Evolutionary conservation across 2,888 invertebrate species (phyloP).

Genomic region (Coelogynopora nodosa): DNA sequence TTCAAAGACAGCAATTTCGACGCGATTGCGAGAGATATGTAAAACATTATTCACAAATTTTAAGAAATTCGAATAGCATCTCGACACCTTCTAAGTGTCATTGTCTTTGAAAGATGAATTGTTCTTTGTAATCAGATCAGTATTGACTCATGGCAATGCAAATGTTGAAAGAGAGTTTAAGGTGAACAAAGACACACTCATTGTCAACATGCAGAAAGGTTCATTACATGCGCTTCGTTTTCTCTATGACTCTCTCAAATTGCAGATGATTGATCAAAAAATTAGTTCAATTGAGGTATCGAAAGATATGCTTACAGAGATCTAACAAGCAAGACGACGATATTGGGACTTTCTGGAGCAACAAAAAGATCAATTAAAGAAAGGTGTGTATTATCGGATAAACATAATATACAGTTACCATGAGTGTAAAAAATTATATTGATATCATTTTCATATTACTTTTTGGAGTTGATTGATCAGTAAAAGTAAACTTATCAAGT

Average conservation of each 20-base stretch:
- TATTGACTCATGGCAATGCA: constrained; percentile 18
- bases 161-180: not conserved
- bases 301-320: constrained; percentile 11
- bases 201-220: constrained; percentile 7
- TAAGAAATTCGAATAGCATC: not conserved
- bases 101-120: constrained; percentile 24
- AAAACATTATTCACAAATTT: too few species aligned
- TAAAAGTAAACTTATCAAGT: not conserved
- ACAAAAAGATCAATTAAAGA: too few species aligned
- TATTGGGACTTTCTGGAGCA: too few species aligned
- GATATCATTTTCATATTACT: not conserved
- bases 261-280: constrained; percentile 12
- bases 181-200: constrained; percentile 21
- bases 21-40: too few species aligned
- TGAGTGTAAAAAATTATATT: not conserved
- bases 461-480: not conserved
- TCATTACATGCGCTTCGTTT: constrained; percentile 18
- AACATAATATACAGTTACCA: too few species aligned
- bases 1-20: too few species aligned
- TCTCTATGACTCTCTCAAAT: constrained; percentile 25
- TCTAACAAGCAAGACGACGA: constrained; percentile 1
- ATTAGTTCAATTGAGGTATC: constrained; percentile 15
- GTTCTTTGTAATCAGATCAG: not conserved
- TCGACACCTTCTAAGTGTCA: not conserved
- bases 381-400: too few species aligned